Conservation (phyloP, 2,888 invertebrate genomes). For the Hoplodrina ambigua region DNA sequence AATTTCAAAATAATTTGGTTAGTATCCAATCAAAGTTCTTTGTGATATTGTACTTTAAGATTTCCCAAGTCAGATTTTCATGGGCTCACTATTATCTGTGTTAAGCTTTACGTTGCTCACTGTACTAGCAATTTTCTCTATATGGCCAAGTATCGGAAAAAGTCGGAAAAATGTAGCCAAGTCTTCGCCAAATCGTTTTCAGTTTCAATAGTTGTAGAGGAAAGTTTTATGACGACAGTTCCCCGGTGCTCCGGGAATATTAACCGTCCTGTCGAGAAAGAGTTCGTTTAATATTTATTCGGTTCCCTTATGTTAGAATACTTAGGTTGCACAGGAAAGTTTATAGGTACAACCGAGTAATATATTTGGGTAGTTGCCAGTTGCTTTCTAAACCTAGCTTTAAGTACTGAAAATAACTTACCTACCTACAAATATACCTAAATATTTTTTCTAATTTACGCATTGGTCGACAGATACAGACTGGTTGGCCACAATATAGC, state of each 20-base stretch:
- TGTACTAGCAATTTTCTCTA: background rate
- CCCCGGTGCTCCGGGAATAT: constrained; percentile 24
- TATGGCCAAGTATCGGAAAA: background rate
- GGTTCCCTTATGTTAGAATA: background rate
- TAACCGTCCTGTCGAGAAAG: background rate
- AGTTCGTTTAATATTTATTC: constrained; percentile 36
- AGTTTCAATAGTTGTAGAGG: constrained; percentile 3
- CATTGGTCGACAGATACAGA: no score
- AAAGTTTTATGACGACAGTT: constrained; percentile 44
- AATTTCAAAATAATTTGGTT: no score
- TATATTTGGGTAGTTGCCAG: constrained; percentile 15
- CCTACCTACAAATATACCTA: background rate
- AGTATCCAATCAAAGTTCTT: no score
- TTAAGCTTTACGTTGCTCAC: background rate
- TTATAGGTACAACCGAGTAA: constrained; percentile 7
- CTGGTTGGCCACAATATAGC: no score
- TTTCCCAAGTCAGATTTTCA: background rate
- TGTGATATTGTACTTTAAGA: background rate
- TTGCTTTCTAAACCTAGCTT: constrained; percentile 6
- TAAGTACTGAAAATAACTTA: background rate
- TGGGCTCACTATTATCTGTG: background rate
- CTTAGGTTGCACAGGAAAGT: background rate
- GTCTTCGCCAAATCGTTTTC: background rate
- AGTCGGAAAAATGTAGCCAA: background rate
- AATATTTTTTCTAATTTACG: no score